A percentile compares a stretch with the other conserved stretches of the same genome.
Evolutionary conservation across 2,888 invertebrate species (phyloP).

Genomic region (Rotaria sp.): DNA sequence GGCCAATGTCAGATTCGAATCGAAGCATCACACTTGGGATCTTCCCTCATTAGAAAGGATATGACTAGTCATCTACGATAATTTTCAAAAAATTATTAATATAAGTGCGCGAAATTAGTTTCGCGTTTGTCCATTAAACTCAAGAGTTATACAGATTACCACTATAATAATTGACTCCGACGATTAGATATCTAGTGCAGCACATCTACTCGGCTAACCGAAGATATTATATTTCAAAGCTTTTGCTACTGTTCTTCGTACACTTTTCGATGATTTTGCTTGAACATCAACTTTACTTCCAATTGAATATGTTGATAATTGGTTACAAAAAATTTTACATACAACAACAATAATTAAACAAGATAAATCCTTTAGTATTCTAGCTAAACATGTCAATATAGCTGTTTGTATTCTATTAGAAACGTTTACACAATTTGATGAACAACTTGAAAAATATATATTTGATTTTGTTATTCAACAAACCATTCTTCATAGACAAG

Average conservation of each 20-base stretch:
- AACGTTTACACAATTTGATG: conserved; percentile 30
- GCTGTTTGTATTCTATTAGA: conserved; percentile 62
- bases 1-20: no score
- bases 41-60: no score
- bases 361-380: conserved; percentile 53
- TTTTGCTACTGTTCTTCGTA: conserved; percentile 77
- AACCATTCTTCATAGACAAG: background rate
- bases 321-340: conserved; percentile 36
- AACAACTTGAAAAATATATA: background rate
- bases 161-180: no score
- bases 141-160: no score
- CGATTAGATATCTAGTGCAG: no score
- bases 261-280: conserved; percentile 62
- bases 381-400: conserved; percentile 60
- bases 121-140: no score
- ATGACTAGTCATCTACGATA: no score
- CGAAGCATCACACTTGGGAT: no score
- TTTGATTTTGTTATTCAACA: conserved; percentile 26
- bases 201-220: no score
- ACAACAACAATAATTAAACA: conserved; percentile 58
- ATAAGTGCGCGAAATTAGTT: no score
- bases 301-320: conserved; percentile 26
- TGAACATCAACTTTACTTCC: background rate
- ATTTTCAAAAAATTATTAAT: no score
- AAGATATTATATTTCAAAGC: conserved; percentile 62